A percentile compares a stretch with the other conserved stretches of the same genome.
Conservation (phyloP, 2,888 invertebrate species). For the Eurytoma adleriae region DNA sequence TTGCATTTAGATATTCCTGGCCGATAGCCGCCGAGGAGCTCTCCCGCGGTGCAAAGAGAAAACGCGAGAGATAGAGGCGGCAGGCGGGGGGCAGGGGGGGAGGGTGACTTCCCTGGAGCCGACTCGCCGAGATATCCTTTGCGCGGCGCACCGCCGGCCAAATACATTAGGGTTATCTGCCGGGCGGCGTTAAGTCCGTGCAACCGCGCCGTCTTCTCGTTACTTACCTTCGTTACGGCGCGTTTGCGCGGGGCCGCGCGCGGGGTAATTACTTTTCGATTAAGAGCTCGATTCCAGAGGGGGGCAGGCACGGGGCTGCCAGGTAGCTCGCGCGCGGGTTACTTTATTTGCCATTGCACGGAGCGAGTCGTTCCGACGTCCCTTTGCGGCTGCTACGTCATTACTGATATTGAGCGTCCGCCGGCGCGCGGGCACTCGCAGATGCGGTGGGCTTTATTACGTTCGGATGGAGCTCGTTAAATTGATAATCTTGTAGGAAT, state of each 20-base stretch:
- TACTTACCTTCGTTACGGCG: conserved; percentile 45
- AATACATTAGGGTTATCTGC: conserved; percentile 56
- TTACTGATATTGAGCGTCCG: conserved; percentile 27
- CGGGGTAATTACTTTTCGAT: conserved; percentile 56
- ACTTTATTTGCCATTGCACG: not conserved
- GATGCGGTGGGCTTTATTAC: not conserved
- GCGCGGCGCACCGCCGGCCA: conserved; percentile 22
- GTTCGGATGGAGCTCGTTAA: not conserved
- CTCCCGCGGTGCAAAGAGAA: conserved; percentile 23
- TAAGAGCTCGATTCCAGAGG: conserved; percentile 46
- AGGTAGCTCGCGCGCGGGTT: not conserved
- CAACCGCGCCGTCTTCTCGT: conserved; percentile 5
- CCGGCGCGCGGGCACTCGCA: not conserved
- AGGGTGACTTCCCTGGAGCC: conserved; percentile 18
- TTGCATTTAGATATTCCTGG: conserved; percentile 57
- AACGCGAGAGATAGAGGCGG: conserved; percentile 11
- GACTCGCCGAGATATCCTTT: conserved; percentile 36
- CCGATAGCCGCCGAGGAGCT: conserved; percentile 40
- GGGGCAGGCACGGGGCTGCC: not conserved
- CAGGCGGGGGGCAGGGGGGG: conserved; percentile 2
- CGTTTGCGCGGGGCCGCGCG: not conserved
- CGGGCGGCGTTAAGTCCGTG: conserved; percentile 38
- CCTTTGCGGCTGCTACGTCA: not conserved
- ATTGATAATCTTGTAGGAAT: not conserved
- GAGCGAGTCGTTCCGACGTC: too few species aligned